Base-by-base conservation (phyloP, 2,113 vertebrate species). In the Phasianus colchicus region DNA sequence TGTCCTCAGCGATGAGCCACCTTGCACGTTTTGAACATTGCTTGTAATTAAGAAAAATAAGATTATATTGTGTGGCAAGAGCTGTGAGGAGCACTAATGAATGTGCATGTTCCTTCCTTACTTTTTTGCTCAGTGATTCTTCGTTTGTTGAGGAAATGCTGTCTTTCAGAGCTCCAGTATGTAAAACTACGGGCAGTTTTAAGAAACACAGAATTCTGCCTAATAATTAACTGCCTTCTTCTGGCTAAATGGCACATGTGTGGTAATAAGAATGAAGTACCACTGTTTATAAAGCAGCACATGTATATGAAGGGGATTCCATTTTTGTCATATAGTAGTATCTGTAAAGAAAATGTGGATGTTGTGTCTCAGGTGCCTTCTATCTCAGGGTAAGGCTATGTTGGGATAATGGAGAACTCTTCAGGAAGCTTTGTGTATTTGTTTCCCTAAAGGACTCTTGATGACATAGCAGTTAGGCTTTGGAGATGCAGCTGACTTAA, bases 121-220 rank as follows among this genome's bases (percentile, higher is more conserved):
- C 29, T 20, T 86, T 95, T 97, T 88, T 72, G 36, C 76, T 19
- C 12, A 47, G 50, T 15, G 43, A 32, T 93, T 67, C 22, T 55
- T 69, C 74, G 57, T 90, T 95, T 75, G 57, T 87, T 83, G 76
- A 89, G 74, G 60, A 83, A 57, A 65, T 11, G 19, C 16, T 57
- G 29, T 13, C 24, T 92, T 91, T 89, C 81, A 22, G 60, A 75
- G n/a, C 86, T 96, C 75, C 61, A 81, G 22, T 72, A 55, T 71
- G n/a, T 91, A 85, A 52, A 95, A 43, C 79, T 92, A 34, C 50
- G 52, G 92, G 58, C 80, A 90, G 95, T 97, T 89, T 96, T 89
- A 94, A 92, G 82, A 58, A 95, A 91, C 21, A 80, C 3, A 0
- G 57, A 86, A 86, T 64, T 38, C 91, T 93, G 60, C 67, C 61